Base-by-base conservation (phyloP, 2,888 invertebrate genomes). In the Eupeodes luniger region DNA sequence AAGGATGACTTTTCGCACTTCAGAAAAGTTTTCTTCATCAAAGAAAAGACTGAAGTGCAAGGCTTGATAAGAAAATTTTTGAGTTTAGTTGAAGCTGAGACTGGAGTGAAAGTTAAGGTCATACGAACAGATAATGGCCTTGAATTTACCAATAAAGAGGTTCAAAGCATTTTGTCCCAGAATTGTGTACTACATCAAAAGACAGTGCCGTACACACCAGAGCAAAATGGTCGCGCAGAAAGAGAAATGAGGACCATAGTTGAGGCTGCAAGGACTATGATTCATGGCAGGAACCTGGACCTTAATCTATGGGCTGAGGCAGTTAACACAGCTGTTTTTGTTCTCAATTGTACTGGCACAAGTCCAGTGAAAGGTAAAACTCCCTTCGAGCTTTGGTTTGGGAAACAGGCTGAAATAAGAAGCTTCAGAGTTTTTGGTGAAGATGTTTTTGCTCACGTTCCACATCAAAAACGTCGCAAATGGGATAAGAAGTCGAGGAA, bases 281-380 rank as follows among this genome's bases (percentile, higher is more conserved):
- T 36, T 36, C 36, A 36, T 36, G 36, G 36, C 6, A 36, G 36
- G 6, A 80, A 90, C 0, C 40, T 92, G 11, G 59, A 84, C 36
- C 79, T 90, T 44, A 89, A 90, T 16, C 86, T 92, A 5, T 93
- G 92, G 93, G 92, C 92, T 10, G 93, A 93, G 89, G 93, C 93
- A 1, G 91, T 92, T 0, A 90, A 91, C 9, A 92, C 91, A 76
- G 92, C 92, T 9, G 90, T 91, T 0, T 92, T 91, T 81, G 77
- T 92, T 14, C 80, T 93, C 4, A 93, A 93, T 72, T 83, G 92
- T 53, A 92, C 86, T 3, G 91, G 90, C 44, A 89, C 85, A 14
- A 91, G 89, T 57, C 34, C 84, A 27, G 83, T 89, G 4, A 70
- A 87, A 47, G 57, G 83, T 10, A 91, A 90, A 81, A 90, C 90